Conservation (phyloP, 1,140 invertebrate species). For the Euglossa dilemma region DNA sequence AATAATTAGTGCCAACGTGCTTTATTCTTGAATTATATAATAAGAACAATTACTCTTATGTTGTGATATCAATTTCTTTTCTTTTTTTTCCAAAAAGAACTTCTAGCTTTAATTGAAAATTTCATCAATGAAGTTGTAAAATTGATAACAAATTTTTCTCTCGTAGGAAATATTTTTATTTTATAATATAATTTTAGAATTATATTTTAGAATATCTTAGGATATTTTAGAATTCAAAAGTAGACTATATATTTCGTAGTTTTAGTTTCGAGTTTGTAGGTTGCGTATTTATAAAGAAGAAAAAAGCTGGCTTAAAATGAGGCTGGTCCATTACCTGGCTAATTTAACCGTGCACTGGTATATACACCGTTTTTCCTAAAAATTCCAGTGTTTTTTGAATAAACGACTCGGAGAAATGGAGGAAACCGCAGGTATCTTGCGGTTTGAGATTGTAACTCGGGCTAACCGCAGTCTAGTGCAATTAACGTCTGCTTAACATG, state of each 20-base stretch:
- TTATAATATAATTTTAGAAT: too few species aligned
- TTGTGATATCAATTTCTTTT: neutral
- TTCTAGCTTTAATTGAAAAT: too few species aligned
- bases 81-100: too few species aligned
- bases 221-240: too few species aligned
- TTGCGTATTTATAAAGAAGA: too few species aligned
- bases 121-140: too few species aligned
- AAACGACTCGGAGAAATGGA: neutral
- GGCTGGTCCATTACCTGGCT: neutral
- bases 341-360: too few species aligned
- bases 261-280: too few species aligned
- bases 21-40: neutral
- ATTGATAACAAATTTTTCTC: too few species aligned
- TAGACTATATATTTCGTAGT: too few species aligned
- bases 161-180: too few species aligned
- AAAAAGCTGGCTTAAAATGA: neutral
- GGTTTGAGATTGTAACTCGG: neutral
- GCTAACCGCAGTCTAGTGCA: constrained; percentile 1
- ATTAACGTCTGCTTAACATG: neutral
- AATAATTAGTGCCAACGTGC: neutral
- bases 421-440: neutral
- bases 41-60: neutral
- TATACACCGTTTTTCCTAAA: neutral
- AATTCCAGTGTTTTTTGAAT: neutral
- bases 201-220: too few species aligned